phyloP scores from a whole-genome alignment of 2,888 invertebrate genomes.

The Ormyrus nitidulus region DNA sequence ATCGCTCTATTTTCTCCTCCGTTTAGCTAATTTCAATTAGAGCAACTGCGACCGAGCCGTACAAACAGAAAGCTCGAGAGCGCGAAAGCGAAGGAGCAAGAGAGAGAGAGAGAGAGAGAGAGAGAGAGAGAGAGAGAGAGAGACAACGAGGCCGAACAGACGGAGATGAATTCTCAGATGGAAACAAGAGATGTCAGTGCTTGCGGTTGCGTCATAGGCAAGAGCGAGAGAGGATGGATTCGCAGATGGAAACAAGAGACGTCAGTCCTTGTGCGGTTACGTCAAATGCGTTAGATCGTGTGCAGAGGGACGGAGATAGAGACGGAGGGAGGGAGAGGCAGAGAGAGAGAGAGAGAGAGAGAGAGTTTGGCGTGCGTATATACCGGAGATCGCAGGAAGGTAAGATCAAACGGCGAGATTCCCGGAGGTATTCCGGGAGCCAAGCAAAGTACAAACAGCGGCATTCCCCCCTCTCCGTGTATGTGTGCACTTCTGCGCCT shows the following conservation, averaged over 20 bases:
- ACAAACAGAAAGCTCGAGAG: conserved; percentile 11
- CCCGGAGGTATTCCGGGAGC: conserved; percentile 50
- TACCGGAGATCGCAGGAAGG: conserved; percentile 32
- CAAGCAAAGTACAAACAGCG: conserved; percentile 50
- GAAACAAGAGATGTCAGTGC: conserved; percentile 45
- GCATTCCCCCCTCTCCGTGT: conserved; percentile 24
- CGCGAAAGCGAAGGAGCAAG: neutral
- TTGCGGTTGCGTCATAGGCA: conserved; percentile 35
- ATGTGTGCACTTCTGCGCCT: neutral
- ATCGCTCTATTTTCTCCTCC: neutral
- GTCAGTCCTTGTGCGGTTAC: conserved; percentile 31
- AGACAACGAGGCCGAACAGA: neutral
- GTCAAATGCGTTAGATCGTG: conserved; percentile 32
- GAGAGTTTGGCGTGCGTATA: conserved; percentile 10
- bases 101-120: too few relatives aligned
- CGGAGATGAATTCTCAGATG: conserved; percentile 29
- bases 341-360: neutral
- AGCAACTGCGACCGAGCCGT: neutral
- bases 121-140: too few relatives aligned
- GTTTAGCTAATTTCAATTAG: conserved; percentile 39
- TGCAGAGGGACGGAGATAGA: conserved; percentile 3
- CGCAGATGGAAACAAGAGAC: conserved; percentile 47
- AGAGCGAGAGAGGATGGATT: conserved; percentile 11
- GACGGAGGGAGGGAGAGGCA: neutral
- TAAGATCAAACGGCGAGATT: conserved; percentile 56